A percentile compares a stretch with the other conserved stretches of the same genome.
phyloP scores from a whole-genome alignment of 2,888 invertebrate genomes.

The Aquatica leii region DNA sequence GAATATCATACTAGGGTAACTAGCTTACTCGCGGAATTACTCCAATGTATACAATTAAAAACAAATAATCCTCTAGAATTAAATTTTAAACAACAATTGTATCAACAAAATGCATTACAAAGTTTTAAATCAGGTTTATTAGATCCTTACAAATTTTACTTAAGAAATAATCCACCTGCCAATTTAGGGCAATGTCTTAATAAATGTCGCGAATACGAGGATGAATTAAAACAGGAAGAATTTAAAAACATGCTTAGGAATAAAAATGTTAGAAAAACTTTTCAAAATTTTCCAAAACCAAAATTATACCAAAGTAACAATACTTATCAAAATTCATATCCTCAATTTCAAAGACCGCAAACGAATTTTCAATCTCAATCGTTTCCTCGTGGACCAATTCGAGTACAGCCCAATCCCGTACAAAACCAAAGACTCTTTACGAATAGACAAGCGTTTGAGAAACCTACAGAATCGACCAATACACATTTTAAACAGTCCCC shows the following conservation, averaged over 20 bases:
- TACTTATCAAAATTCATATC: not conserved
- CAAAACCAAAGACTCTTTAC: conserved; percentile 7
- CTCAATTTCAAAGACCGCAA: not conserved
- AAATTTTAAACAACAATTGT: conserved; percentile 7
- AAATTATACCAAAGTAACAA: not conserved
- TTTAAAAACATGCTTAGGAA: conserved; percentile 13
- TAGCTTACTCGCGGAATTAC: not conserved
- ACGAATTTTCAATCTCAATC: not conserved
- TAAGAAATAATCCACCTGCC: conserved; percentile 5
- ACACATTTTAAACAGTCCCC: conserved; percentile 11
- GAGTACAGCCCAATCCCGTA: not conserved
- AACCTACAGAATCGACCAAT: not conserved
- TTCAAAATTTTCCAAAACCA: not conserved
- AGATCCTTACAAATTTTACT: conserved; percentile 10
- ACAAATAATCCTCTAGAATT: not conserved
- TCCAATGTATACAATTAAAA: conserved; percentile 5
- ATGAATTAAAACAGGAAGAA: conserved; percentile 5
- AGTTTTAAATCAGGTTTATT: conserved; percentile 7
- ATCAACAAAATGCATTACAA: conserved; percentile 7
- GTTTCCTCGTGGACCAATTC: not conserved
- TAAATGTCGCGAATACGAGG: conserved; percentile 12
- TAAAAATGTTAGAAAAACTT: not conserved
- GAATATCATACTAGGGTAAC: conserved; percentile 11
- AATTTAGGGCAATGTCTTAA: conserved; percentile 10
- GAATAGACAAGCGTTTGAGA: conserved; percentile 16